phyloP scores from a whole-genome alignment of 1,140 invertebrate genomes.

The Papilio dardanus region DNA sequence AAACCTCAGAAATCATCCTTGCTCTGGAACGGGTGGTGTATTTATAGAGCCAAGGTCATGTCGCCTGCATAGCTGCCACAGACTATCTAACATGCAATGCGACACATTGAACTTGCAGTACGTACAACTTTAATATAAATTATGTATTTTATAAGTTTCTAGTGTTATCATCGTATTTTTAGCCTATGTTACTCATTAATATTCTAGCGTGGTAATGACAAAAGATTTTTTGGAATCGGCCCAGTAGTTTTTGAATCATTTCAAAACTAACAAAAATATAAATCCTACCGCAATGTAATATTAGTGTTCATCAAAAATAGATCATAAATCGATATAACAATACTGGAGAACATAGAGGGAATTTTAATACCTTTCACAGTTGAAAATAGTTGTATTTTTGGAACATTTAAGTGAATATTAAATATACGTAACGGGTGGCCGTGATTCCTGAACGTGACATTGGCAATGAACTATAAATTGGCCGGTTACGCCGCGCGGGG shows the following conservation, averaged over 20 bases:
- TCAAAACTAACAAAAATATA: too few relatives aligned
- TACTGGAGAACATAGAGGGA: neutral
- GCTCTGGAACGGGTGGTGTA: constrained; percentile 4
- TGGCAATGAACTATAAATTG: constrained; percentile 27
- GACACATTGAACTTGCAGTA: neutral
- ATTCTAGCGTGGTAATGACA: too few relatives aligned
- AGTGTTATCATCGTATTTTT: too few relatives aligned
- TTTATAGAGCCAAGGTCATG: constrained; percentile 30
- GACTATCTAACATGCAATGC: neutral
- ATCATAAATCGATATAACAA: neutral
- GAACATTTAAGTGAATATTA: neutral
- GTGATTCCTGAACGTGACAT: constrained; percentile 19
- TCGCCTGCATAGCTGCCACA: constrained; percentile 14
- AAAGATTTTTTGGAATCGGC: too few relatives aligned
- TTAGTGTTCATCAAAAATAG: too few relatives aligned
- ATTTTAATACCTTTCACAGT: neutral
- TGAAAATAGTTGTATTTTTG: neutral
- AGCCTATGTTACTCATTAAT: too few relatives aligned
- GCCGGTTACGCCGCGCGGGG: neutral
- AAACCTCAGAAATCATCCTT: constrained; percentile 24
- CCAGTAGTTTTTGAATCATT: too few relatives aligned
- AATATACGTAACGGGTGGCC: neutral
- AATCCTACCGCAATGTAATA: too few relatives aligned
- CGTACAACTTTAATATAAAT: too few relatives aligned
- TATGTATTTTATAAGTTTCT: too few relatives aligned